Evolutionary conservation across 2,888 invertebrate species (phyloP).

Genomic region (Pseudoips prasinana): DNA sequence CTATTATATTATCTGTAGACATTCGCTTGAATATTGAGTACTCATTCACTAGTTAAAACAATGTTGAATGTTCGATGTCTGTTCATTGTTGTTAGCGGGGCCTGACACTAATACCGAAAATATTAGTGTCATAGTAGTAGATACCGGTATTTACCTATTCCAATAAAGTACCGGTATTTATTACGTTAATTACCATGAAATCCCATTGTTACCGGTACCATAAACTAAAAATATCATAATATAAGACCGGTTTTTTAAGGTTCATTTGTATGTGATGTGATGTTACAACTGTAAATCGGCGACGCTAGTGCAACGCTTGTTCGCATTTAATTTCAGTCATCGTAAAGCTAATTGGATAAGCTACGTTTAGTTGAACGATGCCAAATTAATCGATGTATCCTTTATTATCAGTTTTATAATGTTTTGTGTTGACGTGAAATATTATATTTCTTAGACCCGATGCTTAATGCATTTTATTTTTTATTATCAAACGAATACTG

Average conservation of each 20-base stretch:
- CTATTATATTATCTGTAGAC: conserved; percentile 4
- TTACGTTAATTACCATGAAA: too few species aligned
- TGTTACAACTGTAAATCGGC: conserved; percentile 26
- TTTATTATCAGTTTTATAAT: conserved; percentile 5
- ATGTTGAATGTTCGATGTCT: conserved; percentile 23
- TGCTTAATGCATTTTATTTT: conserved; percentile 60
- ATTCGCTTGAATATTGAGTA: conserved; percentile 17
- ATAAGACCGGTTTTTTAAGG: too few species aligned
- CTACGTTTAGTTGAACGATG: conserved; percentile 71
- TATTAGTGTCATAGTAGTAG: too few species aligned
- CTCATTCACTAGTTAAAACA: conserved; percentile 11
- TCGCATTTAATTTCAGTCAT: conserved; percentile 64
- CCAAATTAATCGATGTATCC: conserved; percentile 64
- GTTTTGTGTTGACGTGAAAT: conserved; percentile 53
- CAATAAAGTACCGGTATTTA: too few species aligned
- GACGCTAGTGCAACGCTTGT: conserved; percentile 56
- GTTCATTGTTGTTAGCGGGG: conserved; percentile 11
- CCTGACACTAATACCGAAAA: too few species aligned
- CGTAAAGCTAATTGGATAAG: conserved; percentile 61
- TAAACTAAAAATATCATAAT: too few species aligned
- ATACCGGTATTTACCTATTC: too few species aligned
- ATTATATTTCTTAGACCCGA: conserved; percentile 41
- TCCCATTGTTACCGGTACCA: too few species aligned
- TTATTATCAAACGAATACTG: conserved; percentile 45
- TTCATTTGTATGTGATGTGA: conserved; percentile 1